These are phyloP conservation scores for Pentalonia nigronervosa DNA, from an alignment of 1,140 invertebrate genomes.

Conservation along the genomic window DNA sequence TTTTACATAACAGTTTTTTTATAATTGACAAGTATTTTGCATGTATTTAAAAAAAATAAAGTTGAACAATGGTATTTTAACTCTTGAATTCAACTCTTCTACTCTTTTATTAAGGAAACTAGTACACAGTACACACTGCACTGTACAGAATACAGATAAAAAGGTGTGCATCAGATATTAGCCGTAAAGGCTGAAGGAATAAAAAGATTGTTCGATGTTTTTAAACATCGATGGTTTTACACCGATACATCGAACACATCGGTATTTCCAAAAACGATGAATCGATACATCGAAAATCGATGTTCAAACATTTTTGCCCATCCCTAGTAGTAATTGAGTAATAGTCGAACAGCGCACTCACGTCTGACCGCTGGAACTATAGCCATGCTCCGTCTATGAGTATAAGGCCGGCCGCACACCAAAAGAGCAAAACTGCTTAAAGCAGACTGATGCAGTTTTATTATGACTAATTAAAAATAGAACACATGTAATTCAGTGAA, in stretches of 20 bases:
- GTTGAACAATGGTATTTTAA: neutral
- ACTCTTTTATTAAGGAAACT: neutral
- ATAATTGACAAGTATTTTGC: neutral
- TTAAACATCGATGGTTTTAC: conserved; percentile 5
- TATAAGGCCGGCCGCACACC: too few species aligned
- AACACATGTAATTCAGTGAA: too few species aligned
- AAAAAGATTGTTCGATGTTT: too few species aligned
- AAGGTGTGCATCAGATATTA: too few species aligned
- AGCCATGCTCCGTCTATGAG: too few species aligned
- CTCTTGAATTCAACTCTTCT: neutral
- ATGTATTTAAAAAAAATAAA: neutral
- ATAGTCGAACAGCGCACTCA: too few species aligned
- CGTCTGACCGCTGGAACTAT: too few species aligned
- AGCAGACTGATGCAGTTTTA: neutral
- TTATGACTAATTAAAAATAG: neutral
- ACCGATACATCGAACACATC: neutral
- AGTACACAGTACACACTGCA: neutral
- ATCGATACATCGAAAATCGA: neutral
- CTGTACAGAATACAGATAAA: neutral
- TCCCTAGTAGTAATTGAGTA: neutral
- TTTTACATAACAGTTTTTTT: neutral
- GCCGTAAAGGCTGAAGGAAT: neutral
- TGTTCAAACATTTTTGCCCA: neutral
- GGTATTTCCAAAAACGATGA: neutral
- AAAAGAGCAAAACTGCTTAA: too few species aligned